A percentile compares a stretch with the other conserved stretches of the same genome.
Evolutionary conservation across 2,113 vertebrate genomes (phyloP).

Genomic region (Platycercus adscitus): DNA sequence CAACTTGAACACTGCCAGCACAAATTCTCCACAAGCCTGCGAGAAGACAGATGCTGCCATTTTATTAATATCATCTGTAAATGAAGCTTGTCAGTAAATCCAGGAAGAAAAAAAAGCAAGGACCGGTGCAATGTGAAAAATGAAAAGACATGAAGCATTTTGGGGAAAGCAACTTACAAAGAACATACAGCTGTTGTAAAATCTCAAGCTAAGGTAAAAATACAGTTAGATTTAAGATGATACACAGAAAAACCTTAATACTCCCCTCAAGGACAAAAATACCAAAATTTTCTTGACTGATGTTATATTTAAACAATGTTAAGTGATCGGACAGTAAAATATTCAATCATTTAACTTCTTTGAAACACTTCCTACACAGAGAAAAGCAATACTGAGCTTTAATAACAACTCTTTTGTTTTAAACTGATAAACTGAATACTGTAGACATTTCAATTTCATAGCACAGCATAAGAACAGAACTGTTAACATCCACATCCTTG

Average conservation of each 20-base stretch:
- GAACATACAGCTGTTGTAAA: not conserved
- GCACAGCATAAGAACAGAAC: not conserved
- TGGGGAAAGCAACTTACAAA: not conserved
- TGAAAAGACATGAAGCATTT: not conserved
- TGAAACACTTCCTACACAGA: not conserved
- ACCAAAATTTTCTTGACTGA: not conserved
- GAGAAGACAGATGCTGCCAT: conserved; percentile 39
- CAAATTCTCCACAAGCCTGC: conserved; percentile 14
- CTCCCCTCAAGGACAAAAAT: not conserved
- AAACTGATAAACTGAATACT: not conserved
- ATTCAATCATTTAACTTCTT: not conserved
- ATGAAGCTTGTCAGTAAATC: conserved; percentile 24
- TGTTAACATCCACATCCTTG: not conserved
- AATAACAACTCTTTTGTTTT: not conserved
- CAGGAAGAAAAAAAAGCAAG: conserved; percentile 26
- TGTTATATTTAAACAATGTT: not conserved
- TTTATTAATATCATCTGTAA: conserved; percentile 21
- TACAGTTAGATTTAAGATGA: not conserved
- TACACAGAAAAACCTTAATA: not conserved
- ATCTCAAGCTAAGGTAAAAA: not conserved
- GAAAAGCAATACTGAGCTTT: not conserved
- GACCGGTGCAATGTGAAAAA: not conserved
- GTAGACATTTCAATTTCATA: not conserved
- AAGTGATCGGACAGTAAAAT: not conserved
- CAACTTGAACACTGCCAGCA: not conserved